A percentile compares a stretch with the other conserved stretches of the same genome.
Evolutionary conservation across 2,113 vertebrate genomes (phyloP).

Genomic region (Propithecus coquereli): DNA sequence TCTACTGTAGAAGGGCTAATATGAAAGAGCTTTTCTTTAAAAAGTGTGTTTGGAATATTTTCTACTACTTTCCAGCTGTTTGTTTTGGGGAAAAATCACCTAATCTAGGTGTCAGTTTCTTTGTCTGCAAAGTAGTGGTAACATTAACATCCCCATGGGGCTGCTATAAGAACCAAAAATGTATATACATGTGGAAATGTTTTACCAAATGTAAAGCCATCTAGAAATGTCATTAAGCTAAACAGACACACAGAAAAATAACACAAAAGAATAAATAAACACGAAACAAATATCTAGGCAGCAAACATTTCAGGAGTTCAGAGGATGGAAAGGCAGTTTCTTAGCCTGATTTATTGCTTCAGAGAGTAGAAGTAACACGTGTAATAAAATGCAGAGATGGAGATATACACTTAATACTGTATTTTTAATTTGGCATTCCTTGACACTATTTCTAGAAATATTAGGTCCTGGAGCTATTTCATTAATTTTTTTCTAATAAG

Average conservation of each 20-base stretch:
- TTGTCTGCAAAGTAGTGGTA: neutral
- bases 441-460: neutral
- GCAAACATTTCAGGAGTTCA: neutral
- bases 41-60: neutral
- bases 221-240: neutral
- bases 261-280: neutral
- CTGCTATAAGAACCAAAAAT: neutral
- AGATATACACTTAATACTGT: neutral
- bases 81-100: neutral
- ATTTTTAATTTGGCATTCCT: slow-evolving; percentile 18
- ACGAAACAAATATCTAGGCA: neutral
- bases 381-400: neutral
- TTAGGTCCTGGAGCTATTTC: neutral
- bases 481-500: slow-evolving; percentile 16
- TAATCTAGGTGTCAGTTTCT: neutral
- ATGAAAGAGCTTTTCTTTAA: neutral
- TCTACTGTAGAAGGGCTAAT: neutral
- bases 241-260: neutral
- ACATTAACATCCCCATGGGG: neutral
- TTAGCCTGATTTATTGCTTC: neutral
- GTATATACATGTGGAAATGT: neutral
- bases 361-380: neutral
- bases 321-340: neutral
- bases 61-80: neutral
- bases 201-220: slow-evolving; percentile 7